phyloP scores from a whole-genome alignment of 1,140 invertebrate genomes.

The Drosophila elegans region DNA sequence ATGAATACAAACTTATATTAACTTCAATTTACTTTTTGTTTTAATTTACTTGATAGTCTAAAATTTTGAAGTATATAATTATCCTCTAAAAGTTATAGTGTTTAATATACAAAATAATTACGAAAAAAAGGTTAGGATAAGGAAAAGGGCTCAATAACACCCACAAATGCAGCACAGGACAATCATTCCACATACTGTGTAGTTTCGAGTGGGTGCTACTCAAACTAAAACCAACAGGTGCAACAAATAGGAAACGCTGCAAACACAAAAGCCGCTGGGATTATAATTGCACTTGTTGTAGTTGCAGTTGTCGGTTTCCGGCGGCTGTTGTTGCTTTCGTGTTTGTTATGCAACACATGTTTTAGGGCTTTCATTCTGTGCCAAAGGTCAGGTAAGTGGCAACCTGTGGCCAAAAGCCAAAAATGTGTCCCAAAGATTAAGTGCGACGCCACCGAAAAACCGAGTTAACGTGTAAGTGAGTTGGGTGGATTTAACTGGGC shows the following conservation, averaged over 20 bases:
- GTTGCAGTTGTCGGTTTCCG: conserved; percentile 18
- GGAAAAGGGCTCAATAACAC: background rate
- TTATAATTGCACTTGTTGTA: conserved; percentile 50
- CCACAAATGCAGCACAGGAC: conserved; percentile 26
- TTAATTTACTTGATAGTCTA: no score
- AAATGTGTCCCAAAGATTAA: conserved; percentile 72
- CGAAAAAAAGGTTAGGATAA: conserved; percentile 1
- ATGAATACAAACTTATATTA: no score
- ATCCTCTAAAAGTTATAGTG: background rate
- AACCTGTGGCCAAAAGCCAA: conserved; percentile 59
- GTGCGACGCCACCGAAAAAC: conserved; percentile 37
- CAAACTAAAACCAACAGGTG: conserved; percentile 38
- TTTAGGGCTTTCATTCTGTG: conserved; percentile 41
- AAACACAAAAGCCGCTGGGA: conserved; percentile 37
- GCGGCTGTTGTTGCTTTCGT: conserved; percentile 14
- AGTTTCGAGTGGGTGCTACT: conserved; percentile 36
- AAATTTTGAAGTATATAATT: no score
- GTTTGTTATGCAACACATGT: conserved; percentile 45
- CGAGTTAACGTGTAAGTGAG: conserved; percentile 23
- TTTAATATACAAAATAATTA: background rate
- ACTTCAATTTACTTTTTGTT: no score
- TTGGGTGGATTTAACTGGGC: conserved; percentile 1
- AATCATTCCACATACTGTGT: conserved; percentile 17
- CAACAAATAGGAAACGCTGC: conserved; percentile 12
- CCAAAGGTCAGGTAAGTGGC: conserved; percentile 56